Conservation (phyloP, 2,113 vertebrate genomes). For the Tautogolabrus adspersus region DNA sequence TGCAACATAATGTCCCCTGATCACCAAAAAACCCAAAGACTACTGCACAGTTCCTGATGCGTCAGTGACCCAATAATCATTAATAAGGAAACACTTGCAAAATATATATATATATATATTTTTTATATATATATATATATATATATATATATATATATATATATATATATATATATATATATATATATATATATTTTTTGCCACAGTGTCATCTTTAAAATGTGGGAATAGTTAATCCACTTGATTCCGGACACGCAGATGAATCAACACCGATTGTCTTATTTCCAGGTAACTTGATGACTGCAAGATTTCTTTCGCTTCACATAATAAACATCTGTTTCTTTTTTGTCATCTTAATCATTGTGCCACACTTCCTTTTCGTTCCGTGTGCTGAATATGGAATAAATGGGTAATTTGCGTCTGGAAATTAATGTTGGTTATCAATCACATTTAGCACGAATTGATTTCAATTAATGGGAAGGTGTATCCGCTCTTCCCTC, state of each 20-base stretch:
- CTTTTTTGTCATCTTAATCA: constrained; percentile 38
- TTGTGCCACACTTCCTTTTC: constrained; percentile 8
- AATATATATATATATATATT: no score
- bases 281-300: constrained; percentile 4
- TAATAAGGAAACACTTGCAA: not conserved
- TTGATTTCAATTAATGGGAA: constrained; percentile 65
- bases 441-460: constrained; percentile 71
- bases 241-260: not conserved
- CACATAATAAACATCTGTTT: constrained; percentile 46
- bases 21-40: not conserved
- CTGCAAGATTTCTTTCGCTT: not conserved
- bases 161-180: no score
- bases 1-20: not conserved
- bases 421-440: constrained; percentile 54
- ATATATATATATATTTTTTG: no score
- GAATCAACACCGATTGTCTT: not conserved
- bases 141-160: no score
- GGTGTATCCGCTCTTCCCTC: constrained; percentile 20
- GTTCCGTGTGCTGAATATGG: constrained; percentile 26
- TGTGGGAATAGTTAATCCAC: not conserved
- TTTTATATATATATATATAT: no score
- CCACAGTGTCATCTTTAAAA: not conserved
- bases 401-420: constrained; percentile 60
- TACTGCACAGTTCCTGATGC: not conserved
- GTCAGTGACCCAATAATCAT: not conserved